phyloP scores from a whole-genome alignment of 1,140 invertebrate species.

The Drosophila sulfurigaster region DNA sequence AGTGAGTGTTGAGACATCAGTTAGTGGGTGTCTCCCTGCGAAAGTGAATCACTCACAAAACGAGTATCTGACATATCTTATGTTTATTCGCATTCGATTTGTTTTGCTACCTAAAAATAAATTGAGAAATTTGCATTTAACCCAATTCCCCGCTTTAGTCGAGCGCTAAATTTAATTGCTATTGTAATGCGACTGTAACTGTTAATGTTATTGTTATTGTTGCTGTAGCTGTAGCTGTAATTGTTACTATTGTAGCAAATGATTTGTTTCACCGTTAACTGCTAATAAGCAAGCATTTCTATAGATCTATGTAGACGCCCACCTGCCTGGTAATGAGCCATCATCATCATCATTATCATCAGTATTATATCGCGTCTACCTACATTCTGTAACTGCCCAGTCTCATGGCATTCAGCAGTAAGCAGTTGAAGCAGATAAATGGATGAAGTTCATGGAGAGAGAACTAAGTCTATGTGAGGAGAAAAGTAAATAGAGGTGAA shows the following conservation, averaged over 20 bases:
- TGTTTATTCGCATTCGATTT: constrained; percentile 17
- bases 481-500: constrained; percentile 6
- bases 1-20: constrained; percentile 1
- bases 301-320: constrained; percentile 15
- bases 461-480: too few relatives aligned
- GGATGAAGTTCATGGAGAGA: background rate
- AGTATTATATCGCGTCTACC: constrained; percentile 9
- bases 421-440: constrained; percentile 11
- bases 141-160: constrained; percentile 11
- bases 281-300: constrained; percentile 25
- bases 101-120: constrained; percentile 34
- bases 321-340: constrained; percentile 34
- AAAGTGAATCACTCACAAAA: constrained; percentile 36
- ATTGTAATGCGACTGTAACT: constrained; percentile 8
- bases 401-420: constrained; percentile 32
- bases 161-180: constrained; percentile 33
- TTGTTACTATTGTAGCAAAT: constrained; percentile 35
- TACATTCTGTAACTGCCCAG: constrained; percentile 27
- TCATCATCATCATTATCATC: constrained; percentile 39
- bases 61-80: background rate
- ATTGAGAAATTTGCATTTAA: constrained; percentile 26
- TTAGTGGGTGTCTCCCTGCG: constrained; percentile 19
- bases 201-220: constrained; percentile 28
- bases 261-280: constrained; percentile 40
- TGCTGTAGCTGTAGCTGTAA: constrained; percentile 31